Conservation (phyloP, 2,888 invertebrate species). For the Trimorus sp. region DNA sequence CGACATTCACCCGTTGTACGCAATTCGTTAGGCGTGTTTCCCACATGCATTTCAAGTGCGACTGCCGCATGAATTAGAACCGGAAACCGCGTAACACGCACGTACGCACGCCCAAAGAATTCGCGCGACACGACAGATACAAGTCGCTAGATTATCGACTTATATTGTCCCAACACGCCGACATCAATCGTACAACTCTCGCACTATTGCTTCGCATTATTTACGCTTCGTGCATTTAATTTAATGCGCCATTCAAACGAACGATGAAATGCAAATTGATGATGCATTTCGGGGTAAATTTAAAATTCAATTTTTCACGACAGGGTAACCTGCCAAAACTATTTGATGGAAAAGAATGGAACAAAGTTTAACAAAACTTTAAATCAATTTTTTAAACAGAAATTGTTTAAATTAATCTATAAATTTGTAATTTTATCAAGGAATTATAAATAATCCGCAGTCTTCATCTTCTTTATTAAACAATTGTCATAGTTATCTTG, state of each 20-base stretch:
- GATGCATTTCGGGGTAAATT: no score
- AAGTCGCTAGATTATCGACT: conserved; percentile 55
- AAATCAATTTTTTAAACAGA: no score
- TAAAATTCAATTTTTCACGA: no score
- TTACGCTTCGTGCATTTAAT: conserved; percentile 22
- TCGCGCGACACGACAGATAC: conserved; percentile 46
- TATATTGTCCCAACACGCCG: conserved; percentile 43
- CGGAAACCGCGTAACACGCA: conserved; percentile 62
- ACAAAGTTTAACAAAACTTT: no score
- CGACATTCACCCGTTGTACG: conserved; percentile 43
- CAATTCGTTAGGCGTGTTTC: conserved; percentile 63
- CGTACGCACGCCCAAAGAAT: conserved; percentile 54
- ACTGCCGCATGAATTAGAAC: conserved; percentile 59
- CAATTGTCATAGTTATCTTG: no score
- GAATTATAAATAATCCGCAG: no score
- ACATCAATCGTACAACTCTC: conserved; percentile 38
- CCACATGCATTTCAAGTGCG: conserved; percentile 62
- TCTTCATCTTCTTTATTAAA: no score
- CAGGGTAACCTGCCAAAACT: no score
- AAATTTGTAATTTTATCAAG: no score
- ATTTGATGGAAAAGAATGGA: no score
- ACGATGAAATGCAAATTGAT: no score
- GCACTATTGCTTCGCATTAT: conserved; percentile 14
- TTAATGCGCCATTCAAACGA: not conserved
- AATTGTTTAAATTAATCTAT: no score